phyloP scores from a whole-genome alignment of 2,888 invertebrate species.

The Blera fallax region DNA sequence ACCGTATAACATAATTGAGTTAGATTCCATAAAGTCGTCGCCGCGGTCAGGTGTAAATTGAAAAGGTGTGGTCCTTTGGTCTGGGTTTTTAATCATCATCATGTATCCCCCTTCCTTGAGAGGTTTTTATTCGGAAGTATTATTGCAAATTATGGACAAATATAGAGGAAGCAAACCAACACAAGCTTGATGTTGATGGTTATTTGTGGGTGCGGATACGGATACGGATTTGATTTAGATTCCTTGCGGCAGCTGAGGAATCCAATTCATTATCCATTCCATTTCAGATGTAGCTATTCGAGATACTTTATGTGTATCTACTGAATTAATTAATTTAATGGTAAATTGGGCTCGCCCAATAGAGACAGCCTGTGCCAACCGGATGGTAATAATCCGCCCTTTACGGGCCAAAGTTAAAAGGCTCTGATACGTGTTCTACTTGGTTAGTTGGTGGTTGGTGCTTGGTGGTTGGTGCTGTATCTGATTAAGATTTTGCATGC shows the following conservation, averaged over 20 bases:
- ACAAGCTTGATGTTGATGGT: not conserved
- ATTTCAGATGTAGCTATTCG: conserved; percentile 8
- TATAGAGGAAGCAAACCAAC: conserved; percentile 1
- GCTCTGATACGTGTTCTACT: conserved; percentile 22
- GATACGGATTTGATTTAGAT: conserved; percentile 30
- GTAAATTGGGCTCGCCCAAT: conserved; percentile 36
- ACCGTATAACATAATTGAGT: conserved; percentile 44
- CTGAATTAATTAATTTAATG: conserved; percentile 58
- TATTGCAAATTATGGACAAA: conserved; percentile 62
- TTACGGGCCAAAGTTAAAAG: not conserved
- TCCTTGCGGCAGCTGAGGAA: conserved; percentile 9
- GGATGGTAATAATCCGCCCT: not conserved
- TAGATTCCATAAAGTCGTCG: conserved; percentile 46
- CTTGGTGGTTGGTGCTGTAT: too few species aligned
- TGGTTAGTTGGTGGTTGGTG: too few species aligned
- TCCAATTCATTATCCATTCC: conserved; percentile 45
- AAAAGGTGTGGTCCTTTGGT: conserved; percentile 64
- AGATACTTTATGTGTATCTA: conserved; percentile 24
- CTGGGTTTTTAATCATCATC: conserved; percentile 48
- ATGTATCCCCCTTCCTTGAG: not conserved
- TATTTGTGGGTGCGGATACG: conserved; percentile 44
- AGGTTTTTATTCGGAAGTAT: conserved; percentile 36
- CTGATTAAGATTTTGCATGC: conserved; percentile 64
- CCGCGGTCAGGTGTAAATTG: conserved; percentile 61
- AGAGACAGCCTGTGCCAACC: not conserved